Conservation (phyloP, 2,113 vertebrate species). For the Notarius quadriscutis region DNA sequence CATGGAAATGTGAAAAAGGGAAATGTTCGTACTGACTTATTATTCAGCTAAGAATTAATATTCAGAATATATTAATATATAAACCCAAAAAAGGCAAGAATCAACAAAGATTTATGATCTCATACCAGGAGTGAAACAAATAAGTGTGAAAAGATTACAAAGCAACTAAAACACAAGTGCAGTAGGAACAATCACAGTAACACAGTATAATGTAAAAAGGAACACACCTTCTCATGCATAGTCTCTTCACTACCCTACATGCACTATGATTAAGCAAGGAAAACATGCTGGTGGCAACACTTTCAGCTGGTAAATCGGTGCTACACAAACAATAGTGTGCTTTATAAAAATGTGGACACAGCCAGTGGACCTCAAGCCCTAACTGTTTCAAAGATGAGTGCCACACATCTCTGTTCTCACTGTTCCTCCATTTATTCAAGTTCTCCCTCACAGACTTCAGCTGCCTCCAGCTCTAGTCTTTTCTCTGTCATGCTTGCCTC, state of each 20-base stretch:
- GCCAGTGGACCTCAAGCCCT: slow-evolving; percentile 1
- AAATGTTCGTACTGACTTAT: not conserved
- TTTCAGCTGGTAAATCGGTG: not conserved
- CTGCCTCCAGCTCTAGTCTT: slow-evolving; percentile 1
- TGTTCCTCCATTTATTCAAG: not conserved
- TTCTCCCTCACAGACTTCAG: not conserved
- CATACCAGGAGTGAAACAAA: not conserved
- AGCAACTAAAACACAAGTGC: not conserved
- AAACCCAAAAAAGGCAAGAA: not conserved
- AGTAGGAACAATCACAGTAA: not conserved
- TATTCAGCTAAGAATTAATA: not conserved
- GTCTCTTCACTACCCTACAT: not conserved
- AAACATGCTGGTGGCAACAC: not conserved
- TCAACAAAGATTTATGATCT: not conserved
- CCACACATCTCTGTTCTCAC: not conserved
- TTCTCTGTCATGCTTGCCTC: slow-evolving; percentile 3
- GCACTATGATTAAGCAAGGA: not conserved
- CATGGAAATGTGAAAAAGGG: slow-evolving; percentile 33
- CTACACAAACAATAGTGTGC: slow-evolving; percentile 7
- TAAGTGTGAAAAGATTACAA: not conserved
- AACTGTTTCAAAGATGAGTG: not conserved
- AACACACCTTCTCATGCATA: not conserved
- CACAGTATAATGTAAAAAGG: slow-evolving; percentile 11
- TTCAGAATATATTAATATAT: no score
- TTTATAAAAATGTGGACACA: slow-evolving; percentile 8